Conservation (phyloP, 2,888 invertebrate species). For the Merodon equestris region DNA sequence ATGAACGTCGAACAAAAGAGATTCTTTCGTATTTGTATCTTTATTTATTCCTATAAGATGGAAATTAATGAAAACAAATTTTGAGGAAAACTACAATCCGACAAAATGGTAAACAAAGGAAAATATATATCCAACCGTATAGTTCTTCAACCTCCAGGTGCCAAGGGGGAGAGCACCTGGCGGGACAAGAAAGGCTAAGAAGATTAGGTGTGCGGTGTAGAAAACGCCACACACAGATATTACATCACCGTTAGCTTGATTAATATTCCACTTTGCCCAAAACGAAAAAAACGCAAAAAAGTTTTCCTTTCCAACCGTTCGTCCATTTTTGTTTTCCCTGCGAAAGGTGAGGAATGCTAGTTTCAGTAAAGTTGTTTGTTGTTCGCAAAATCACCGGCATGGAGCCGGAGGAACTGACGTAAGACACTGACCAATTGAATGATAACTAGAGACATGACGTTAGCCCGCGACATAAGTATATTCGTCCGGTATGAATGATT, state of each 20-base stretch:
- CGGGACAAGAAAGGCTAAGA: neutral
- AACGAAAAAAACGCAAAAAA: constrained; percentile 54
- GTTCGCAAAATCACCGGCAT: constrained; percentile 23
- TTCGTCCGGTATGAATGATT: constrained; percentile 28
- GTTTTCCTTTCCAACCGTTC: constrained; percentile 11
- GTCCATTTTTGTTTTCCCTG: no score
- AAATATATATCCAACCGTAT: constrained; percentile 3
- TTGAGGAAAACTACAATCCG: constrained; percentile 18
- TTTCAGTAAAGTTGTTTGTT: constrained; percentile 30
- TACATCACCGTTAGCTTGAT: constrained; percentile 62
- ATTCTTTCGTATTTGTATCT: no score
- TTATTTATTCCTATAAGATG: constrained; percentile 1
- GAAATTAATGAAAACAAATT: constrained; percentile 43
- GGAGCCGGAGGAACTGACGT: constrained; percentile 54
- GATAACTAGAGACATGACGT: constrained; percentile 35
- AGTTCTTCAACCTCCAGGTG: constrained; percentile 11
- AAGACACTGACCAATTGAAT: constrained; percentile 53
- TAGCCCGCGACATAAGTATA: constrained; percentile 41
- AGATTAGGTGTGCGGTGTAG: constrained; percentile 30
- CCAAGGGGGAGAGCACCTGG: no score
- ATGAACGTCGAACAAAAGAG: neutral
- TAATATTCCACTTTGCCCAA: constrained; percentile 53
- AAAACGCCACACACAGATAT: constrained; percentile 44
- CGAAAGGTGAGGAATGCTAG: constrained; percentile 52
- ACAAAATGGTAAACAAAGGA: constrained; percentile 41